phyloP scores from a whole-genome alignment of 2,113 vertebrate species.

The Pterocles burchelli region DNA sequence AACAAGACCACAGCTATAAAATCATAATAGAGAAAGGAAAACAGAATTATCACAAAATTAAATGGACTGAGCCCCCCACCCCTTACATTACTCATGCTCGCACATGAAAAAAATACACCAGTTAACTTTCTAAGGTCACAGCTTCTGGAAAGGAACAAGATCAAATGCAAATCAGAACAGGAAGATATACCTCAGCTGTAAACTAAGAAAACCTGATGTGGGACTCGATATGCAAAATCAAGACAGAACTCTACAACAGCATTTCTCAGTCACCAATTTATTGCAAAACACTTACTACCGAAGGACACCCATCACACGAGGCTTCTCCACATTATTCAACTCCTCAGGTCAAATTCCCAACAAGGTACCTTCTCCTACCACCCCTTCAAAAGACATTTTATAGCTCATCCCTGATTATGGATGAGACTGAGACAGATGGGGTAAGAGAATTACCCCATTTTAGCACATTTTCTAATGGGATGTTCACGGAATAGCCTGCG shows the following conservation, averaged over 20 bases:
- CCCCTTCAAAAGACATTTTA: not conserved
- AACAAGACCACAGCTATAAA: not conserved
- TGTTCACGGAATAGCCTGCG: not conserved
- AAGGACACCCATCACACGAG: not conserved
- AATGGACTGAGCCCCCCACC: not conserved
- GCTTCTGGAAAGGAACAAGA: not conserved
- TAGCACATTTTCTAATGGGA: not conserved
- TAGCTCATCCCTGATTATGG: not conserved
- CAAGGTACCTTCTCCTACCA: not conserved
- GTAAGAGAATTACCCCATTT: not conserved
- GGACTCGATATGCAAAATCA: not conserved
- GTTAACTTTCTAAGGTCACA: not conserved
- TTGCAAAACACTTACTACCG: not conserved
- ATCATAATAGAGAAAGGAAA: not conserved
- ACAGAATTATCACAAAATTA: not conserved
- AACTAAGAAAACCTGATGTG: not conserved
- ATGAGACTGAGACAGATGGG: fast-evolving
- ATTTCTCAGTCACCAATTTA: not conserved
- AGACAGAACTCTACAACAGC: not conserved
- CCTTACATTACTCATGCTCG: not conserved
- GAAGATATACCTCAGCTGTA: not conserved
- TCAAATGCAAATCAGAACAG: not conserved
- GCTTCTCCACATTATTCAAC: not conserved
- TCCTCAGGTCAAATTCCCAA: not conserved
- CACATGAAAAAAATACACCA: not conserved